These are phyloP conservation scores for Okamejei kenojei DNA, from an alignment of 2,797 vertebrate genomes.

Conservation along the genomic window DNA sequence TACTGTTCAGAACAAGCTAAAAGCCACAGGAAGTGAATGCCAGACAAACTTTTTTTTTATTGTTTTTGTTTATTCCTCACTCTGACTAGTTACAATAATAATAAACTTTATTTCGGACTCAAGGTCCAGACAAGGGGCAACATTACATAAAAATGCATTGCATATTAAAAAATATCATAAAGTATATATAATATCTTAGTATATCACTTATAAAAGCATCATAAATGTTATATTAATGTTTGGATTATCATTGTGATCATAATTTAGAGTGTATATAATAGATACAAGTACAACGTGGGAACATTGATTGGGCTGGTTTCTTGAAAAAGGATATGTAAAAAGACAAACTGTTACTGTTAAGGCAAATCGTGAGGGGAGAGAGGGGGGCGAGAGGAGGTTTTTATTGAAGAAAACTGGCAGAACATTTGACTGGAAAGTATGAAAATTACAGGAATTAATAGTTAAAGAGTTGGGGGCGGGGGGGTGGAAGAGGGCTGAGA, in stretches of 20 bases:
- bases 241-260: neutral
- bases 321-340: neutral
- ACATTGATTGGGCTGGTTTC: neutral
- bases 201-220: too few species aligned
- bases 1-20: neutral
- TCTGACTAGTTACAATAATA: neutral
- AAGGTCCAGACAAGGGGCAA: too few species aligned
- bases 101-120: too few species aligned
- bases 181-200: too few species aligned
- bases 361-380: neutral
- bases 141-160: too few species aligned
- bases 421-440: neutral
- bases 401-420: slow-evolving; percentile 16
- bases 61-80: neutral
- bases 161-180: too few species aligned
- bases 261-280: neutral
- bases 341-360: neutral
- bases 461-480: neutral
- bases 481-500: neutral
- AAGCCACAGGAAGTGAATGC: neutral
- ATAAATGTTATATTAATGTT: too few species aligned
- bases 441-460: neutral
- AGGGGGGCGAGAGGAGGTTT: neutral
- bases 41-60: neutral
- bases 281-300: neutral